Conservation (phyloP, 30 jellyfish, hydroid and myxozoan species). For the Hydra vulgaris region DNA sequence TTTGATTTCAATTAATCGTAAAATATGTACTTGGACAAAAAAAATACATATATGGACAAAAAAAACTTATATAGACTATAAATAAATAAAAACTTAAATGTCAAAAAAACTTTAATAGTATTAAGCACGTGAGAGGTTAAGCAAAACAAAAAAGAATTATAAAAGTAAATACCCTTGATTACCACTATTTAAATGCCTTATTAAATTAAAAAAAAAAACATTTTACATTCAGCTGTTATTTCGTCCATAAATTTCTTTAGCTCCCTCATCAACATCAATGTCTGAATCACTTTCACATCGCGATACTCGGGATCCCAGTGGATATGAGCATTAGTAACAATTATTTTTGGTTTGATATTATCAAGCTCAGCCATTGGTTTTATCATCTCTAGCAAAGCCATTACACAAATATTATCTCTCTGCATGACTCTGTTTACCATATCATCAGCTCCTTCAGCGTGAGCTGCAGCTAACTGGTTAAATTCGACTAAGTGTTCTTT, state of each 20-base stretch:
- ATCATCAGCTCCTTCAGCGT: constrained; percentile 89
- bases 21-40: background rate
- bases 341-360: constrained; percentile 42
- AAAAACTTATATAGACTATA: too few species aligned
- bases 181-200: too few species aligned
- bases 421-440: constrained; percentile 92
- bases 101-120: too few species aligned
- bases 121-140: too few species aligned
- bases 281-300: constrained; percentile 87
- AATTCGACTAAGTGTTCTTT: constrained; percentile 90
- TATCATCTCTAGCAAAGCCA: constrained; percentile 81
- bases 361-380: constrained; percentile 33
- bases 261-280: constrained; percentile 84
- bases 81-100: too few species aligned
- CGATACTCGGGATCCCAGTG: constrained; percentile 96
- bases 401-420: constrained; percentile 79
- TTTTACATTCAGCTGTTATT: background rate
- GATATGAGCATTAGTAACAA: constrained; percentile 88
- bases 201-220: background rate
- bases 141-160: too few species aligned
- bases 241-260: constrained; percentile 67
- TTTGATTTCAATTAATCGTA: background rate
- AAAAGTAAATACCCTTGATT: too few species aligned
- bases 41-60: too few species aligned
- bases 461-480: constrained; percentile 95